Evolutionary conservation across 2,797 vertebrate species (phyloP).

Genomic region (Aeoliscus strigatus): DNA sequence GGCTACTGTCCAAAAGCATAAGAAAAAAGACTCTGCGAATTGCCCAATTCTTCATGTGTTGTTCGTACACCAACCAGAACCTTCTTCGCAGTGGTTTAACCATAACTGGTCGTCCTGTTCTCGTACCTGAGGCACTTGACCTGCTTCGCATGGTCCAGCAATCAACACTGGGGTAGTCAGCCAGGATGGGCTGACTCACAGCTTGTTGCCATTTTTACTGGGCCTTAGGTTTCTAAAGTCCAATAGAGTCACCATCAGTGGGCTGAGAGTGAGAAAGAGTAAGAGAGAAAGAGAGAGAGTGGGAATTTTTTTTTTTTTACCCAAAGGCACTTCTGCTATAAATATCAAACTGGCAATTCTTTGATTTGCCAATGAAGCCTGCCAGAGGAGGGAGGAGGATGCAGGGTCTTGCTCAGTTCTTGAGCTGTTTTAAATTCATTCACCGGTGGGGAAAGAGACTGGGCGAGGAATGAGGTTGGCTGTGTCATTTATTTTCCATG

Average conservation of each 20-base stretch:
- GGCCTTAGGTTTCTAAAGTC: constrained; percentile 64
- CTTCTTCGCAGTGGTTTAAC: constrained; percentile 17
- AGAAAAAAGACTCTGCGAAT: constrained; percentile 21
- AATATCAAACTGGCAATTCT: constrained; percentile 72
- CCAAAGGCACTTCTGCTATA: constrained; percentile 68
- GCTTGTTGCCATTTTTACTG: constrained; percentile 61
- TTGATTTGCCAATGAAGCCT: constrained; percentile 70
- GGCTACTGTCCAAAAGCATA: constrained; percentile 28
- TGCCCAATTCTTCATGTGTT: constrained; percentile 41
- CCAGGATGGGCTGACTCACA: constrained; percentile 56
- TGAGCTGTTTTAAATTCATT: constrained; percentile 64
- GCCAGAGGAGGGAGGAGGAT: constrained; percentile 50
- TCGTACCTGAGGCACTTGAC: constrained; percentile 40
- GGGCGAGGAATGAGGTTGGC: constrained; percentile 39
- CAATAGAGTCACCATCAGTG: constrained; percentile 66
- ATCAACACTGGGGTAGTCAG: constrained; percentile 37
- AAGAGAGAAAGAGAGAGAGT: constrained; percentile 22
- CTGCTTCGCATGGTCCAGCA: constrained; percentile 26
- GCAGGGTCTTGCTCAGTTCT: constrained; percentile 46
- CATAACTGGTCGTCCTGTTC: constrained; percentile 17
- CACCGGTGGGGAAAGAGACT: constrained; percentile 33
- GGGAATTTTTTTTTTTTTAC: constrained; percentile 36
- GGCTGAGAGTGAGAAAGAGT: constrained; percentile 43
- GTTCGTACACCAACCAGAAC: constrained; percentile 24
- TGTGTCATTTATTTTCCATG: constrained; percentile 64